Base-by-base conservation (phyloP, 1,140 invertebrate species). In the Lerema accius region DNA sequence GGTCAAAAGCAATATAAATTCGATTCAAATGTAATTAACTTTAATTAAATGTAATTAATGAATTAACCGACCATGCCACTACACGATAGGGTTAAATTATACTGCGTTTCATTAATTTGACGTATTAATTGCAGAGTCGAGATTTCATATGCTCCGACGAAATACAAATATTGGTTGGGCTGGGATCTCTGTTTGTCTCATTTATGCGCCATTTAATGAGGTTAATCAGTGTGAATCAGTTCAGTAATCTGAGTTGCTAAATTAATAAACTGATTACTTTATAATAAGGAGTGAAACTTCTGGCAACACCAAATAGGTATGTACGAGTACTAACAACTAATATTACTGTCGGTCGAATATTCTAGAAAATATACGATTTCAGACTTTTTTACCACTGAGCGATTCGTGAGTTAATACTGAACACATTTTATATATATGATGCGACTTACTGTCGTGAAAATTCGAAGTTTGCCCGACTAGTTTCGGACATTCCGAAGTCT, bases 151-250 rank as follows among this genome's bases (percentile, higher is more conserved):
- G 37, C 19, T 42, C 10, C 19, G 19, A 11, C 23, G 17, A 14
- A 55, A 43, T 55, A 28, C 39, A 42, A 42, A 55, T 55, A 55
- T 55, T 55, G 13, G 19, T 23, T 13, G n/a, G 17, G 15, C 7
- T 19, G 4, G 11, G 39, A 55, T 16, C 7, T 53, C 17, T 55
- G 51, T 55, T 55, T 55, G 37, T 55, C 37, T 55, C 51, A 55
- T 42, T 55, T 42, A 42, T 42, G 19, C 39, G 51, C 40, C 37
- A 39, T 37, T 39, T 39, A 19, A 23, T 51, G 17, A 51, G 49
- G 49, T 51, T 51, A 55, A 55, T 55, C 40, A 17, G 51, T 15
- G 49, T 51, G 17, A 55, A 40, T 42, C 40, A 17, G 51, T 55
- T 55, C 39, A 28, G 37, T 42, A 14, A 40, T 42, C 17, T 9